phyloP scores from a whole-genome alignment of 2,113 vertebrate genomes.

The Euleptes europaea region DNA sequence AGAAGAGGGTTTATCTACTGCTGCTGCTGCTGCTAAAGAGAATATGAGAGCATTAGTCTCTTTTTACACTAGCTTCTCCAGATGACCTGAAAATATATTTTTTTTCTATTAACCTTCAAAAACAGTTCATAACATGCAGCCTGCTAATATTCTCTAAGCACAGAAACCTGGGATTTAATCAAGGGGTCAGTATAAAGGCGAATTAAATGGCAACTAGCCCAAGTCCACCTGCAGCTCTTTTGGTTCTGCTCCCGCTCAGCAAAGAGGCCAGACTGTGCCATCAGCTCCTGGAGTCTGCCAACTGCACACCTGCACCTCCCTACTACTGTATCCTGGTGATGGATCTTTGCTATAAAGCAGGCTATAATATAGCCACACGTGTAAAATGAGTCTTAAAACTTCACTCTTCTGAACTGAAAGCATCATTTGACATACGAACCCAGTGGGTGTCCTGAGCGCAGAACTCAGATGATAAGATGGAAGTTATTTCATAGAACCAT shows the following conservation, averaged over 20 bases:
- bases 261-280: too few species aligned
- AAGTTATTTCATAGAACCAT: background rate
- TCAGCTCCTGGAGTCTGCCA: too few species aligned
- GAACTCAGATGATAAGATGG: background rate
- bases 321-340: too few species aligned
- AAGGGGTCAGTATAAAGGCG: too few species aligned
- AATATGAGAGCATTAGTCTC: slow-evolving; percentile 44
- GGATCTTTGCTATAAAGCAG: too few species aligned
- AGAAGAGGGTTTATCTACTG: slow-evolving; percentile 76
- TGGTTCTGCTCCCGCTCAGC: too few species aligned
- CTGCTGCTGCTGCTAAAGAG: slow-evolving; percentile 70
- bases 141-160: background rate
- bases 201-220: too few species aligned
- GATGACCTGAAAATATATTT: background rate
- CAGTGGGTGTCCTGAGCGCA: background rate
- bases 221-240: too few species aligned
- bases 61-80: background rate
- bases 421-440: background rate
- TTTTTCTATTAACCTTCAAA: background rate
- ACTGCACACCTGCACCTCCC: too few species aligned
- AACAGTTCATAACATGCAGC: background rate
- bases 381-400: background rate
- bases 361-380: background rate
- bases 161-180: background rate
- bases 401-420: background rate